These are phyloP conservation scores for Condylostylus longicornis DNA, from an alignment of 1,140 invertebrate genomes.

Conservation along the genomic window DNA sequence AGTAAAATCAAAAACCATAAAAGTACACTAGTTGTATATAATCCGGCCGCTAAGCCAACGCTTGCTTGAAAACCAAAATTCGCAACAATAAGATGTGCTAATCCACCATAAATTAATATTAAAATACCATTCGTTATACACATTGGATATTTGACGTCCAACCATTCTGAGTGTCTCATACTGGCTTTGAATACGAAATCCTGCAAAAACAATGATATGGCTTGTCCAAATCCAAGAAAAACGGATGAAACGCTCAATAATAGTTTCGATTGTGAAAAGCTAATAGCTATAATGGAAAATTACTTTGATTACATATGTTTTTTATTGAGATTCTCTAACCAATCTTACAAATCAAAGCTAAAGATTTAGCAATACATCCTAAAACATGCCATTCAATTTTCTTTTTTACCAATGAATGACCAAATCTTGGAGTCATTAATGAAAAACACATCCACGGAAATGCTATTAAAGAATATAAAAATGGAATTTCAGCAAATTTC, in stretches of 20 bases:
- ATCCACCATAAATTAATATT: slow-evolving; percentile 25
- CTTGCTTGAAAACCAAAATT: slow-evolving; percentile 24
- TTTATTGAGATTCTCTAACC: neutral
- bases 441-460: slow-evolving; percentile 32
- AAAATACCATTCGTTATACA: slow-evolving; percentile 27
- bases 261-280: slow-evolving; percentile 27
- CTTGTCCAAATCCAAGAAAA: slow-evolving; percentile 26
- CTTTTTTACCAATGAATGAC: slow-evolving; percentile 20
- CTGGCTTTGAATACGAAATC: slow-evolving; percentile 26
- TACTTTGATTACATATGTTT: neutral
- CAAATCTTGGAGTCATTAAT: slow-evolving; percentile 29
- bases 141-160: slow-evolving; percentile 20
- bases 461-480: slow-evolving; percentile 27
- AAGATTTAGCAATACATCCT: slow-evolving; percentile 23
- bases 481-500: slow-evolving; percentile 29
- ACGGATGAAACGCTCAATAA: slow-evolving; percentile 27
- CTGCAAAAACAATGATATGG: slow-evolving; percentile 27
- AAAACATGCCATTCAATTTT: slow-evolving; percentile 27
- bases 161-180: slow-evolving; percentile 28
- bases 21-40: slow-evolving; percentile 19
- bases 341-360: slow-evolving; percentile 26
- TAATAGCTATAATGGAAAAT: slow-evolving; percentile 18
- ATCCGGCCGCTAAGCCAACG: slow-evolving; percentile 18
- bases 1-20: slow-evolving; percentile 28
- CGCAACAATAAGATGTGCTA: slow-evolving; percentile 26